A percentile compares a stretch with the other conserved stretches of the same genome.
These are phyloP conservation scores for Zosterops lateralis DNA, from an alignment of 2,113 vertebrate genomes.

Conservation along the genomic window DNA sequence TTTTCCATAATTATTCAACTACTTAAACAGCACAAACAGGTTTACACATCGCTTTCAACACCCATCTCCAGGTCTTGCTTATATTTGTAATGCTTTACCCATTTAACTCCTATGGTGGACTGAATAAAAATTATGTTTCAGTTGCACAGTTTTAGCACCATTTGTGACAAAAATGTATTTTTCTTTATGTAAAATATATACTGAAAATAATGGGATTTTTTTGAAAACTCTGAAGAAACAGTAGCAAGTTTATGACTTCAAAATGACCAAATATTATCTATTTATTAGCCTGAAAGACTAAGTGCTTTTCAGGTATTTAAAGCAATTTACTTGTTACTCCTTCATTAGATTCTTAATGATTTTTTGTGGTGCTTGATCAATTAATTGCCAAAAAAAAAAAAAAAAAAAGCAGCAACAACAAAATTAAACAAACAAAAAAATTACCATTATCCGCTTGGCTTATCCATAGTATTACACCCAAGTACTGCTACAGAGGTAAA, in stretches of 20 bases:
- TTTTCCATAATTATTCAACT: background rate
- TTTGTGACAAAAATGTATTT: background rate
- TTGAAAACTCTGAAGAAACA: background rate
- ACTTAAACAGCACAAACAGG: background rate
- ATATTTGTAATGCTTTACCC: background rate
- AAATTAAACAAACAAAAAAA: background rate
- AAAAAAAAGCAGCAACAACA: background rate
- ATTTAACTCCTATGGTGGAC: fast-evolving
- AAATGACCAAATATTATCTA: background rate
- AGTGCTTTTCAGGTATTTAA: background rate
- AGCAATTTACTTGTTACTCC: background rate
- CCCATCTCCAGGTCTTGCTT: background rate
- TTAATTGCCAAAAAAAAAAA: background rate
- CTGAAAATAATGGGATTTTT: background rate
- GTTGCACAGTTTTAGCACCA: background rate
- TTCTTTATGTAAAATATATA: background rate
- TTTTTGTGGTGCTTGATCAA: background rate
- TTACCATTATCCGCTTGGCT: background rate
- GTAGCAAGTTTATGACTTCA: background rate
- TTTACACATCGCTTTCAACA: background rate
- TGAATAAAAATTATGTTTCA: background rate
- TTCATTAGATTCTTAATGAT: background rate
- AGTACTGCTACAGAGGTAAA: fast-evolving
- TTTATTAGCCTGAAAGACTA: background rate
- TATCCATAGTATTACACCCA: background rate